These are phyloP conservation scores for Perizoma affinitatum DNA, from an alignment of 2,888 invertebrate genomes.

Conservation along the genomic window DNA sequence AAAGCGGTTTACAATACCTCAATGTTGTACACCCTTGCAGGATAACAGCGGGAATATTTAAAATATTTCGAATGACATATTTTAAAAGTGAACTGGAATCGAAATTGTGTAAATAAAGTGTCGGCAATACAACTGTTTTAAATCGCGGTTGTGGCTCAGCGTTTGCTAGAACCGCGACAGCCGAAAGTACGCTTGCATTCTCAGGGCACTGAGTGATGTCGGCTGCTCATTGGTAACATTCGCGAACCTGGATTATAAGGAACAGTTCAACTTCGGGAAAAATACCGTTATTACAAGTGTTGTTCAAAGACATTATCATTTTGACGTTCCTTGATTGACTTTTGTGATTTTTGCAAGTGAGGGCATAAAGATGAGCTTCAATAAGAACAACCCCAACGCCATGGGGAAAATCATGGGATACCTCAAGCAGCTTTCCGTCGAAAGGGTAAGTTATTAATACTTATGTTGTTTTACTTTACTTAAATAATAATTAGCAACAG, in stretches of 20 bases:
- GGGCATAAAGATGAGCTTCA: constrained; percentile 78
- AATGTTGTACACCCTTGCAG: constrained; percentile 69
- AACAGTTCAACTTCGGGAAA: constrained; percentile 52
- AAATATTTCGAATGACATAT: constrained; percentile 54
- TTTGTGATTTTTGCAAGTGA: constrained; percentile 43
- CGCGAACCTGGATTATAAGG: constrained; percentile 72
- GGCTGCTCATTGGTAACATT: constrained; percentile 58
- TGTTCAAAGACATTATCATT: constrained; percentile 71
- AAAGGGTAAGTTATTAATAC: constrained; percentile 69
- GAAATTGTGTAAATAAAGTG: constrained; percentile 38
- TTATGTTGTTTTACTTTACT: neutral
- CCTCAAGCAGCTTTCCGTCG: constrained; percentile 78
- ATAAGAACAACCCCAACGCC: constrained; percentile 79
- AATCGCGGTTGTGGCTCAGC: constrained; percentile 52
- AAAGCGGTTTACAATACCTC: constrained; percentile 58
- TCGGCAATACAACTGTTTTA: constrained; percentile 60
- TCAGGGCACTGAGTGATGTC: constrained; percentile 58
- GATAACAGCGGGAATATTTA: constrained; percentile 62
- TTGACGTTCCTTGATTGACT: constrained; percentile 72
- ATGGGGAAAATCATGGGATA: constrained; percentile 81
- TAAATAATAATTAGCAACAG: neutral
- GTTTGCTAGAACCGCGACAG: constrained; percentile 36
- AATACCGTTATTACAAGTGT: constrained; percentile 62
- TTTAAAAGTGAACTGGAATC: constrained; percentile 43
- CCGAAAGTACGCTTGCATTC: constrained; percentile 31